phyloP scores from a whole-genome alignment of 2,888 invertebrate genomes.

The Dioctria rufipes region DNA sequence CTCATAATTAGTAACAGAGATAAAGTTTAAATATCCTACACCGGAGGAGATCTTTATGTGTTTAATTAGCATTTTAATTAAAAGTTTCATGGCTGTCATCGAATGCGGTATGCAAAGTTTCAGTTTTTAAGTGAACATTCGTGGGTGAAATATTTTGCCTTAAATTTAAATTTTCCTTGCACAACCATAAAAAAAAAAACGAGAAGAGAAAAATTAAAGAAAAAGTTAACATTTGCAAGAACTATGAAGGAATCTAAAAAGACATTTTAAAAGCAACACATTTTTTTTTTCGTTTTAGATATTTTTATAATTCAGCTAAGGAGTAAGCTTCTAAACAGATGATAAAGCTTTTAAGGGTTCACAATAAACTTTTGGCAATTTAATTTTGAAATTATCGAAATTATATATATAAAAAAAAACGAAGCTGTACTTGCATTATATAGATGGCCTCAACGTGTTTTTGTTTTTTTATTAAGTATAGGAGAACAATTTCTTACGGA shows the following conservation, averaged over 20 bases:
- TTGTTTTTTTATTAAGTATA: background rate
- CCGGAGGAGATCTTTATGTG: background rate
- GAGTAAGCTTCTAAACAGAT: slow-evolving; percentile 47
- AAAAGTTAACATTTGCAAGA: slow-evolving; percentile 24
- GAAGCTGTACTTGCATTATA: background rate
- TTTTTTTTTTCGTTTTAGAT: too few relatives aligned
- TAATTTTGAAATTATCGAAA: slow-evolving; percentile 26
- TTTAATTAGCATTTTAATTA: slow-evolving; percentile 42
- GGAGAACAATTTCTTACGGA: background rate
- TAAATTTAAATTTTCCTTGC: slow-evolving; percentile 30
- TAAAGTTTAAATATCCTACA: slow-evolving; percentile 1
- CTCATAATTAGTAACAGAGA: slow-evolving; percentile 5
- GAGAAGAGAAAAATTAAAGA: slow-evolving; percentile 1
- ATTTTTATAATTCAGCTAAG: slow-evolving; percentile 32
- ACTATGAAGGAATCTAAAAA: slow-evolving; percentile 31
- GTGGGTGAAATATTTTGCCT: background rate
- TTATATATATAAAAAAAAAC: background rate
- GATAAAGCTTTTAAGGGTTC: slow-evolving; percentile 44
- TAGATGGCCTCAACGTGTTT: slow-evolving; percentile 16
- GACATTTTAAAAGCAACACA: slow-evolving; percentile 21
- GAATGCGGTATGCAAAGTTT: background rate
- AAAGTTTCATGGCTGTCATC: slow-evolving; percentile 26
- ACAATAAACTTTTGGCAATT: slow-evolving; percentile 29
- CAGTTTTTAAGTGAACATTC: slow-evolving; percentile 19
- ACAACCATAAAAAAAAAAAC: slow-evolving; percentile 4